Conservation (phyloP, 2,113 vertebrate species). For the Phalacrocorax carbo region DNA sequence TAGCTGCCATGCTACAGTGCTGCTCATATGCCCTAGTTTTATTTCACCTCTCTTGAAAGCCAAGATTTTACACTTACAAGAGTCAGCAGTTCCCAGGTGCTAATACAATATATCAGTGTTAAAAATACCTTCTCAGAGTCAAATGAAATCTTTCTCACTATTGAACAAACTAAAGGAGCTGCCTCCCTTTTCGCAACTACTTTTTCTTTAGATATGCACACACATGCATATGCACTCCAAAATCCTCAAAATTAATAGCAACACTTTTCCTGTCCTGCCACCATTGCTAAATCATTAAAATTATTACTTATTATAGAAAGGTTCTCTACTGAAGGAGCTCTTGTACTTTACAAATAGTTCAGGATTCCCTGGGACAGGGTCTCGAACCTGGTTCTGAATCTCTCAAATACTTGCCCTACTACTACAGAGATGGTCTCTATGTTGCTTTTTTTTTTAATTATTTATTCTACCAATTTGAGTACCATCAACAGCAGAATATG, state of each 20-base stretch:
- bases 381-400: background rate
- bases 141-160: constrained; percentile 29
- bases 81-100: constrained; percentile 68
- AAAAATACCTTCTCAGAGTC: constrained; percentile 66
- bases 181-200: background rate
- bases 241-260: background rate
- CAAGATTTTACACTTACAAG: constrained; percentile 53
- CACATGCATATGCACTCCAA: background rate
- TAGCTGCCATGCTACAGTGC: constrained; percentile 24
- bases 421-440: background rate
- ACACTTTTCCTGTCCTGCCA: background rate
- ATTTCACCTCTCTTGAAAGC: constrained; percentile 57
- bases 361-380: background rate
- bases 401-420: background rate
- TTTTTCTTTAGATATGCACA: background rate
- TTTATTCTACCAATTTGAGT: background rate
- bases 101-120: constrained; percentile 66
- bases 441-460: background rate
- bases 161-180: background rate
- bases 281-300: background rate
- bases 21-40: constrained; percentile 56
- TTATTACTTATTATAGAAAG: background rate
- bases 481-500: background rate
- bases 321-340: background rate
- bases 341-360: background rate